Conservation (phyloP, 2,797 vertebrate species). For the Salmo trutta region DNA sequence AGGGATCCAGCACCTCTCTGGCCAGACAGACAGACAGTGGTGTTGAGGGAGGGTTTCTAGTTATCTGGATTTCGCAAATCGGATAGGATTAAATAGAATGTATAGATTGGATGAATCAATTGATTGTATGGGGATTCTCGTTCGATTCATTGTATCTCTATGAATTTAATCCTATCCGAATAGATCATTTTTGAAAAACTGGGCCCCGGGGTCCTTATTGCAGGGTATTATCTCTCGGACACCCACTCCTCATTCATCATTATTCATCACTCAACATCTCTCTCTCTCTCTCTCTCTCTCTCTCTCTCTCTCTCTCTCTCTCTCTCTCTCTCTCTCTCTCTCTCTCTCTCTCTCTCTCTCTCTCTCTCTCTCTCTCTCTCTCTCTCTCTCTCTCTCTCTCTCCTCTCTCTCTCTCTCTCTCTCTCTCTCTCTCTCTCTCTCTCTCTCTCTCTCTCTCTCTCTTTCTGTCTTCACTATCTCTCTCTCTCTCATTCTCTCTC, state of each 20-base stretch:
- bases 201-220: neutral
- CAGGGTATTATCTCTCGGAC: neutral
- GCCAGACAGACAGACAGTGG: neutral
- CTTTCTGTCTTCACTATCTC: constrained; percentile 15
- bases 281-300: neutral
- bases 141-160: too few relatives aligned
- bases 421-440: constrained; percentile 34
- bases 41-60: neutral
- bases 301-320: constrained; percentile 17
- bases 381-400: constrained; percentile 35
- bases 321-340: constrained; percentile 27
- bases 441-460: too few relatives aligned
- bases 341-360: constrained; percentile 39
- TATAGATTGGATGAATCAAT: too few relatives aligned
- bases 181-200: too few relatives aligned
- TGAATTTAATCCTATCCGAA: too few relatives aligned
- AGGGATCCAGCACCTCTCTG: too few relatives aligned
- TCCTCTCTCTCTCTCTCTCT: constrained; percentile 35
- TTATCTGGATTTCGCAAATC: too few relatives aligned
- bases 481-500: constrained; percentile 11
- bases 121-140: too few relatives aligned
- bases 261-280: neutral
- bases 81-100: too few relatives aligned
- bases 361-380: constrained; percentile 39
- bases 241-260: neutral